Evolutionary conservation across 1,140 invertebrate genomes (phyloP).

Genomic region (Drosophila pandora): DNA sequence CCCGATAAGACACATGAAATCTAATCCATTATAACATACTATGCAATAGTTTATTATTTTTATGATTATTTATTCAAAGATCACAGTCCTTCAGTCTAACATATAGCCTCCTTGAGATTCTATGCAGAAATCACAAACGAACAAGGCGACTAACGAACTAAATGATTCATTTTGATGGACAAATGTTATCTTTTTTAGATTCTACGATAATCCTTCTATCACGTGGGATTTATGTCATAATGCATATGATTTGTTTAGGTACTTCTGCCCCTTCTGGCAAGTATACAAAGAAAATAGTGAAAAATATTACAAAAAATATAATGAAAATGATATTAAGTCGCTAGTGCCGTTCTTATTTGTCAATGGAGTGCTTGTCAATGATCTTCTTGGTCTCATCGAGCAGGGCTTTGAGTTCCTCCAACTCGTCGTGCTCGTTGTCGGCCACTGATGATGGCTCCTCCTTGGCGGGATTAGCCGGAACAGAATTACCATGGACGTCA

Average conservation of each 20-base stretch:
- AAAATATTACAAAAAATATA: neutral
- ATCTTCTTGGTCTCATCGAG: conserved; percentile 6
- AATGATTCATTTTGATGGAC: neutral
- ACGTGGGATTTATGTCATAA: no score
- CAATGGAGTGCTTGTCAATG: neutral
- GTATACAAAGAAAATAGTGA: neutral
- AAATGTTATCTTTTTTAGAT: neutral
- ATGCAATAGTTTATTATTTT: no score
- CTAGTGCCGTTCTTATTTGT: neutral
- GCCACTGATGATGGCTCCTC: no score
- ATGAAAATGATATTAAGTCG: neutral
- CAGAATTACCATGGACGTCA: no score
- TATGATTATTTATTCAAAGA: neutral
- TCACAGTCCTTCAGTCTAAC: neutral
- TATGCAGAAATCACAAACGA: neutral
- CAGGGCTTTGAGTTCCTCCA: conserved; percentile 7
- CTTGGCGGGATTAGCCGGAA: no score
- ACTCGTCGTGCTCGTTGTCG: neutral
- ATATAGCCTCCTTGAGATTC: neutral
- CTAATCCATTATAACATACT: no score
- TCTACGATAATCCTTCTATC: neutral
- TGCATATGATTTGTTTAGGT: no score
- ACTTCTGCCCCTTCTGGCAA: neutral
- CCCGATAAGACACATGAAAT: neutral
- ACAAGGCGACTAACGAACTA: no score